Evolutionary conservation across 2,113 vertebrate species (phyloP).

Genomic region (Pampusana beccarii): DNA sequence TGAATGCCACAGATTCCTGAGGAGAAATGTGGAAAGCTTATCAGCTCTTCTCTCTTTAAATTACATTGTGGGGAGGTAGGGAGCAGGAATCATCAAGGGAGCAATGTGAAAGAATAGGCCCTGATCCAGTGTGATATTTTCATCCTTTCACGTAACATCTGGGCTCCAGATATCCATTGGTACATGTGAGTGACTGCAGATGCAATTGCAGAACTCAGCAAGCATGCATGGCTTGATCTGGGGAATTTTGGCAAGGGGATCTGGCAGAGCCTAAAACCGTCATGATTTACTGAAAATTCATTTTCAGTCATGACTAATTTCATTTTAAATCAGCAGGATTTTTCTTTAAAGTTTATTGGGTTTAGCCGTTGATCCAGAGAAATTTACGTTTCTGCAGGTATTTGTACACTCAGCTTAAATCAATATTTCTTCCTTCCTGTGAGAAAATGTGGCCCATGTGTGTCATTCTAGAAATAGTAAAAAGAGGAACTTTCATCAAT

Average conservation of each 20-base stretch:
- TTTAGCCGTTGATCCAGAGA: not conserved
- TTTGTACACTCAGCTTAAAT: not conserved
- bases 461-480: not conserved
- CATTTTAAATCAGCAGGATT: not conserved
- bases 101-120: not conserved
- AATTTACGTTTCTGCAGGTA: not conserved
- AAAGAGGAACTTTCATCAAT: not conserved
- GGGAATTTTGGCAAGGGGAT: not conserved
- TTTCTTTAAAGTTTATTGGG: not conserved
- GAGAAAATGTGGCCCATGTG: not conserved
- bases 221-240: not conserved
- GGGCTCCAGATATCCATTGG: constrained; percentile 16
- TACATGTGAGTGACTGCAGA: not conserved
- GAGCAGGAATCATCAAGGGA: constrained; percentile 12
- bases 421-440: not conserved
- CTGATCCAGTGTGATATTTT: not conserved
- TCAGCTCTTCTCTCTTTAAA: not conserved
- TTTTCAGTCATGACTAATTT: not conserved
- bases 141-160: not conserved
- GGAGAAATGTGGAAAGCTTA: not conserved
- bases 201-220: not conserved
- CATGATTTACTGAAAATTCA: not conserved
- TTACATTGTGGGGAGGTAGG: not conserved
- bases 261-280: not conserved
- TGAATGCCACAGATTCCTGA: not conserved